These are phyloP conservation scores for Peucedramus taeniatus DNA, from an alignment of 2,113 vertebrate genomes.

Conservation along the genomic window DNA sequence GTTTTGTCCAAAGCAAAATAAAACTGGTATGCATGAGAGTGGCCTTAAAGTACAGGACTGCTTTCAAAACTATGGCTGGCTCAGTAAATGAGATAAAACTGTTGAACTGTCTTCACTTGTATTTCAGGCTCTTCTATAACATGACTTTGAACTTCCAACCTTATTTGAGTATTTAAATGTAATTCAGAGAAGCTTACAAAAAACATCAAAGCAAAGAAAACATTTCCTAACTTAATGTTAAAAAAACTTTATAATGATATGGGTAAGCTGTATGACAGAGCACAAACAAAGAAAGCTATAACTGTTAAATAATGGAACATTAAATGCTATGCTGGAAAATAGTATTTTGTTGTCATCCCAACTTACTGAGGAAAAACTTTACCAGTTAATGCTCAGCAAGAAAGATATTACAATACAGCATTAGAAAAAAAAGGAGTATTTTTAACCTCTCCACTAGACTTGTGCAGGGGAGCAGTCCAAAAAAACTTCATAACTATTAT, in stretches of 20 bases:
- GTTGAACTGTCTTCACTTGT: background rate
- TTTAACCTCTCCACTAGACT: background rate
- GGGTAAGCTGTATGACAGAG: background rate
- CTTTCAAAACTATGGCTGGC: background rate
- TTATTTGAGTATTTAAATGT: background rate
- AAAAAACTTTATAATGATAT: background rate
- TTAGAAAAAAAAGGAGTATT: background rate
- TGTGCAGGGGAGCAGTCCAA: background rate
- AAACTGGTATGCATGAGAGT: background rate
- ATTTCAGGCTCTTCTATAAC: background rate
- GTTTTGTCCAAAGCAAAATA: background rate
- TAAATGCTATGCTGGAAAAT: background rate
- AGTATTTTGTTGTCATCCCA: background rate
- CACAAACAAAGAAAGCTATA: background rate
- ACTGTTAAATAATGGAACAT: background rate
- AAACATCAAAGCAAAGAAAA: background rate
- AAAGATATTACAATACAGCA: background rate
- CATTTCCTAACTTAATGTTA: background rate
- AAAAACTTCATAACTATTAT: background rate
- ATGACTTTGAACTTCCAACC: background rate
- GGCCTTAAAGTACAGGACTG: background rate
- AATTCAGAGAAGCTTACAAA: background rate
- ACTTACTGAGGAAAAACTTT: background rate
- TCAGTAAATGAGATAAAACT: background rate
- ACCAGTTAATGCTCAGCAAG: background rate